Conservation (phyloP, 2,888 invertebrate genomes). For the Eupithecia insigniata region DNA sequence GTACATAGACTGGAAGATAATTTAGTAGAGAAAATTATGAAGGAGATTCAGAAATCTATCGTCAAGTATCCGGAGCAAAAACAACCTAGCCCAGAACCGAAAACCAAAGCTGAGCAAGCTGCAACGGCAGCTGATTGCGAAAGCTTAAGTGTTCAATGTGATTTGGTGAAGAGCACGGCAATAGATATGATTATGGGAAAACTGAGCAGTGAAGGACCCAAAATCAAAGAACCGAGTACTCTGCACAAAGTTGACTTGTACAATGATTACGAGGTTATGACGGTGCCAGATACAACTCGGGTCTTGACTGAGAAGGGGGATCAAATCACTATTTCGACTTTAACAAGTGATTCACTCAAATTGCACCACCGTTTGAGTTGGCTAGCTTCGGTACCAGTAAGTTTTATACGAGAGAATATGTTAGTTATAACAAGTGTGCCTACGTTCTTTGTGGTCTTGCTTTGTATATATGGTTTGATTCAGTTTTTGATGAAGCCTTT, state of each 20-base stretch:
- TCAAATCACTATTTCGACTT: constrained; percentile 45
- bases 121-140: constrained; percentile 21
- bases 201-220: constrained; percentile 49
- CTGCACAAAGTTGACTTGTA: constrained; percentile 47
- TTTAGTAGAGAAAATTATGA: constrained; percentile 61
- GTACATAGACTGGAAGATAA: constrained; percentile 64
- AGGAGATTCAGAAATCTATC: constrained; percentile 50
- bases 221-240: constrained; percentile 35
- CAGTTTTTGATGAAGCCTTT: constrained; percentile 56
- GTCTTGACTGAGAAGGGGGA: constrained; percentile 47
- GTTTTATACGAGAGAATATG: constrained; percentile 64
- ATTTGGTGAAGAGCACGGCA: constrained; percentile 59
- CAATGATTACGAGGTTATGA: constrained; percentile 57
- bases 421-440: constrained; percentile 68
- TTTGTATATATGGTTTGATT: constrained; percentile 63
- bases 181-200: constrained; percentile 64
- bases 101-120: background rate
- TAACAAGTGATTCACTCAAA: constrained; percentile 38
- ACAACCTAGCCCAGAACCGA: background rate
- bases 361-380: constrained; percentile 33
- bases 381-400: constrained; percentile 43
- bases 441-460: constrained; percentile 61
- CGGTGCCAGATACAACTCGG: constrained; percentile 37
- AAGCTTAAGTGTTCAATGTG: constrained; percentile 61
- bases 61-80: background rate